These are phyloP conservation scores for Polyodon spathula DNA, from an alignment of 2,113 vertebrate genomes.

Conservation along the genomic window DNA sequence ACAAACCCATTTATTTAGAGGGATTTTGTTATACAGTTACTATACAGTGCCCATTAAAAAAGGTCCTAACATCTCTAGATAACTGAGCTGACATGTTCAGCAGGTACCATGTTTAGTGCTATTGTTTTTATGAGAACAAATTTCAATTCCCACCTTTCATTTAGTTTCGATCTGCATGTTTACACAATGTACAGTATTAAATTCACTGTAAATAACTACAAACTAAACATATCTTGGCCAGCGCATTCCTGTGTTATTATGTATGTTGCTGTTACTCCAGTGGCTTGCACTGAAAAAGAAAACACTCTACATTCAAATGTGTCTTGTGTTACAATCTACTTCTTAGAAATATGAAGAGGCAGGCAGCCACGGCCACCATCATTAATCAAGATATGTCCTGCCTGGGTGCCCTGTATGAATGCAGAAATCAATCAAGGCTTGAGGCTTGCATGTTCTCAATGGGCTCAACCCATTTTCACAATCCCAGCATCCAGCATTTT, in stretches of 20 bases:
- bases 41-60: constrained; percentile 46
- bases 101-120: constrained; percentile 65
- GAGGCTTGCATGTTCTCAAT: not conserved
- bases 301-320: constrained; percentile 87
- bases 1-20: constrained; percentile 60
- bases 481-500: no score
- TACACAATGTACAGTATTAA: constrained; percentile 50
- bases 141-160: constrained; percentile 41
- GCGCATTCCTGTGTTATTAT: constrained; percentile 22
- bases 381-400: constrained; percentile 3
- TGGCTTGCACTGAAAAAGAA: constrained; percentile 41
- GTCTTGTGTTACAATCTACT: constrained; percentile 86
- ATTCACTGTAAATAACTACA: constrained; percentile 51
- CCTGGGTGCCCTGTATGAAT: not conserved
- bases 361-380: constrained; percentile 19
- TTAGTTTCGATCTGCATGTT: constrained; percentile 40
- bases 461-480: not conserved
- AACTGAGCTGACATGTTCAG: constrained; percentile 48
- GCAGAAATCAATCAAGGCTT: not conserved
- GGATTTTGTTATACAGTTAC: constrained; percentile 38
- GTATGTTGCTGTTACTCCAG: constrained; percentile 25
- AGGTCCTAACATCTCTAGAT: constrained; percentile 28
- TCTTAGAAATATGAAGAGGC: constrained; percentile 51
- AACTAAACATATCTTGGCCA: constrained; percentile 25
- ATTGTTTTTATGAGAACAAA: constrained; percentile 46